Conservation (phyloP, 2,113 vertebrate genomes). For the Podocnemis expansa region DNA sequence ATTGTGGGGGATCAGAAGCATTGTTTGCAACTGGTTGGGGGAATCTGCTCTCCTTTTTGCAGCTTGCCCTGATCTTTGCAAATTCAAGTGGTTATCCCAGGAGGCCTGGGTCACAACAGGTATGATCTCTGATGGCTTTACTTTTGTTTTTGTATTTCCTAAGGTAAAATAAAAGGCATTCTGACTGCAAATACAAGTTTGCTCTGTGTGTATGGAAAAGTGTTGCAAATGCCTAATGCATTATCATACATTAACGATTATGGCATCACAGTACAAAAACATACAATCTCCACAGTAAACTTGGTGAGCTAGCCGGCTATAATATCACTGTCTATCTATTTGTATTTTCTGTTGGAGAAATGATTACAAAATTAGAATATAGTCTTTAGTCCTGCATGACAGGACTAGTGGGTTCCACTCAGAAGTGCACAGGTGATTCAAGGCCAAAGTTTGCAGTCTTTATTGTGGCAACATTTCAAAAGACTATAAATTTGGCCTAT, state of each 20-base stretch:
- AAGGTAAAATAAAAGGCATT: neutral
- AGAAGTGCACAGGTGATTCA: constrained; percentile 8
- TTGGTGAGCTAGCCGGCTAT: neutral
- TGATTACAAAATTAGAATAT: constrained; percentile 23
- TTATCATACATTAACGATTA: neutral
- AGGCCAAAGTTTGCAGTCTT: neutral
- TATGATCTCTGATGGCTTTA: too few species aligned
- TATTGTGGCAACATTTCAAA: neutral
- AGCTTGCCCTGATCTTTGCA: too few species aligned
- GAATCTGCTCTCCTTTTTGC: too few species aligned
- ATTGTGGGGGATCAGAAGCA: too few species aligned
- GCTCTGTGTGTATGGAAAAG: neutral
- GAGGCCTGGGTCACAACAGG: too few species aligned
- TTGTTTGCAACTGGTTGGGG: too few species aligned
- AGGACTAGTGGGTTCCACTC: constrained; percentile 1
- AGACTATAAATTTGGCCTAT: neutral
- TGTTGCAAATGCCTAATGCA: neutral
- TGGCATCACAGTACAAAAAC: neutral
- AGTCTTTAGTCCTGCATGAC: neutral
- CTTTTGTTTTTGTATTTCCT: too few species aligned
- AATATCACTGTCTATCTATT: neutral
- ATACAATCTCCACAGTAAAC: neutral
- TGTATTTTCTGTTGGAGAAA: constrained; percentile 2
- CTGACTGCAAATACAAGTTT: neutral
- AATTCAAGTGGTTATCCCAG: too few species aligned